These are phyloP conservation scores for Hycleus cichorii DNA, from an alignment of 1,140 invertebrate species.

Conservation along the genomic window DNA sequence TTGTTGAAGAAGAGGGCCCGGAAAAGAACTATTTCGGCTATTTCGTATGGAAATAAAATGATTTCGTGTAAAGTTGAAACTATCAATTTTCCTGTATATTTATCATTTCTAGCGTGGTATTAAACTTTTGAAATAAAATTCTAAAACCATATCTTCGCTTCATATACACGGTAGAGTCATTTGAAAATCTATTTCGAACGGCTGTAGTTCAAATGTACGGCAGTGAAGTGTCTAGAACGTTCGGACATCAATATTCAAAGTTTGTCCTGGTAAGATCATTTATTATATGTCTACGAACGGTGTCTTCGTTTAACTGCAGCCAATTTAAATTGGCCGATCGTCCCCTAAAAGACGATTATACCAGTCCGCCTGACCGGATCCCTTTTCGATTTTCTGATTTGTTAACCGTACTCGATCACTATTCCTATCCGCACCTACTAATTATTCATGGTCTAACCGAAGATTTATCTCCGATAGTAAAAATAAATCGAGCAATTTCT, in stretches of 20 bases:
- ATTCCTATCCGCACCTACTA: neutral
- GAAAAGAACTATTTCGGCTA: too few relatives aligned
- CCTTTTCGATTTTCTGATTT: slow-evolving; percentile 13
- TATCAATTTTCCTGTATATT: too few relatives aligned
- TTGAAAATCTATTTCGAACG: slow-evolving; percentile 25
- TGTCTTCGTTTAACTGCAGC: slow-evolving; percentile 24
- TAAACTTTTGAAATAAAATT: too few relatives aligned
- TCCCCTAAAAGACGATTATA: slow-evolving; percentile 9
- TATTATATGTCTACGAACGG: slow-evolving; percentile 24
- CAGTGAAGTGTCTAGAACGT: slow-evolving; percentile 20
- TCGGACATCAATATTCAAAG: slow-evolving; percentile 33
- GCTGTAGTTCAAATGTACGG: slow-evolving; percentile 18
- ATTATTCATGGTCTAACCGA: neutral
- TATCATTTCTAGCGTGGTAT: too few relatives aligned
- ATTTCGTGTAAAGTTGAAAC: too few relatives aligned
- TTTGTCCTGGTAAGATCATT: slow-evolving; percentile 29
- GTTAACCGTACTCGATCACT: neutral
- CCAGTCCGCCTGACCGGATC: slow-evolving; percentile 4
- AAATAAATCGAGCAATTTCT: too few relatives aligned
- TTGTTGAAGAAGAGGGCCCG: too few relatives aligned
- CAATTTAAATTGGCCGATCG: slow-evolving; percentile 19
- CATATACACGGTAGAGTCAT: neutral
- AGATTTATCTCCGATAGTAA: too few relatives aligned
- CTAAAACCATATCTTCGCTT: too few relatives aligned
- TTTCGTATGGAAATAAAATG: too few relatives aligned